Evolutionary conservation across 2,888 invertebrate genomes (phyloP).

Genomic region (Athetis lepigone): DNA sequence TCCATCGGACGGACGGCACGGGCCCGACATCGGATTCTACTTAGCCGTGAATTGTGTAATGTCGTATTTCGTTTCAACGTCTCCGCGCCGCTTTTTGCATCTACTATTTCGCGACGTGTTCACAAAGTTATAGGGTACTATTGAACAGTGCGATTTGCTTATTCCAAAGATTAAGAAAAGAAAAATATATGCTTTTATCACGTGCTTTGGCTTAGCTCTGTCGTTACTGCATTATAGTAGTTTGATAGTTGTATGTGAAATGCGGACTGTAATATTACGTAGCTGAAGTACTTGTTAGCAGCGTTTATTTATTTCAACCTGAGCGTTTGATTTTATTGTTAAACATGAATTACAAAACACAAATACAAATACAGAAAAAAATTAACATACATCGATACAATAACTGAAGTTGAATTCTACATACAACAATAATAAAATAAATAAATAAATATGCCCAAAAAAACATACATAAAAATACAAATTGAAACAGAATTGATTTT

Average conservation of each 20-base stretch:
- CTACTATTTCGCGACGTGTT: slow-evolving; percentile 60
- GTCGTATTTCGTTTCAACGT: slow-evolving; percentile 71
- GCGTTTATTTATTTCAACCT: too few species aligned
- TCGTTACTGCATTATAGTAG: too few species aligned
- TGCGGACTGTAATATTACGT: too few species aligned
- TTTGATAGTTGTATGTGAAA: too few species aligned
- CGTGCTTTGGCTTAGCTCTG: too few species aligned
- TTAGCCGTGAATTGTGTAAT: slow-evolving; percentile 86
- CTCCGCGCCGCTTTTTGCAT: slow-evolving; percentile 66
- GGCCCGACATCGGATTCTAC: slow-evolving; percentile 85
- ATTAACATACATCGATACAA: too few species aligned
- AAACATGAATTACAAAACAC: slow-evolving; percentile 16
- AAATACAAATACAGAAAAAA: too few species aligned
- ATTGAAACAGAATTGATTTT: slow-evolving; percentile 31
- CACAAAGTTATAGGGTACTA: slow-evolving; percentile 27
- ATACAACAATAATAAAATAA: too few species aligned
- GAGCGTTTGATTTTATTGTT: too few species aligned
- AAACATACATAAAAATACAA: neutral
- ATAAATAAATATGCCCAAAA: slow-evolving; percentile 24
- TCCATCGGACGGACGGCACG: slow-evolving; percentile 68
- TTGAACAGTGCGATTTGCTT: slow-evolving; percentile 12
- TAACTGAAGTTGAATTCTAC: too few species aligned
- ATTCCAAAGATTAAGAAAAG: neutral
- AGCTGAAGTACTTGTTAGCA: too few species aligned
- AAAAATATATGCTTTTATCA: too few species aligned